A percentile compares a stretch with the other conserved stretches of the same genome.
Evolutionary conservation across 2,113 vertebrate species (phyloP).

Genomic region (Hydrolagus affinis): DNA sequence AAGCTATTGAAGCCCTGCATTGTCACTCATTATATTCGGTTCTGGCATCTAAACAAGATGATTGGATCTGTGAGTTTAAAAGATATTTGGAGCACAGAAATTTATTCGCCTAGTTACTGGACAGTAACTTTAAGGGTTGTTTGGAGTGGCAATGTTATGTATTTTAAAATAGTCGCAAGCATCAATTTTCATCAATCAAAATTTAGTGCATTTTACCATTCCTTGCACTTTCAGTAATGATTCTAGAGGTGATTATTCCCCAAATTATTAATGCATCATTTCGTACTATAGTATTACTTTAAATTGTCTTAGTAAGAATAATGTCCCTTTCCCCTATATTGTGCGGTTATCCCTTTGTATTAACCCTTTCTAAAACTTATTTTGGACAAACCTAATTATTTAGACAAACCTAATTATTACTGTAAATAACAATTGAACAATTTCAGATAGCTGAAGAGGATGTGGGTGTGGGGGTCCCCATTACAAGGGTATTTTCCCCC

Average conservation of each 20-base stretch:
- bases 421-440: background rate
- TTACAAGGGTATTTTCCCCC: background rate
- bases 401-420: conserved; percentile 17
- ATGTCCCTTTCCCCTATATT: background rate
- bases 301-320: background rate
- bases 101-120: background rate
- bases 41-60: background rate
- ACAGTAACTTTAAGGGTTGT: background rate
- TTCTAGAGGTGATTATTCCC: background rate
- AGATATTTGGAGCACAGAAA: background rate
- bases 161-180: background rate
- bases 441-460: conserved; percentile 22
- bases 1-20: background rate
- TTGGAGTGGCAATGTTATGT: background rate
- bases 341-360: background rate
- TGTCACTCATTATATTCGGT: background rate
- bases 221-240: background rate
- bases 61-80: conserved; percentile 9
- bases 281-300: background rate
- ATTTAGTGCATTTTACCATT: background rate
- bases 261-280: background rate
- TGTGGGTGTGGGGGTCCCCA: background rate
- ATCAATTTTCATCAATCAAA: background rate
- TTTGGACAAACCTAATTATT: conserved; percentile 5
- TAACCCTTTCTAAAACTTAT: conserved; percentile 10